phyloP scores from a whole-genome alignment of 2,797 vertebrate genomes.

The Helarctos malayanus region DNA sequence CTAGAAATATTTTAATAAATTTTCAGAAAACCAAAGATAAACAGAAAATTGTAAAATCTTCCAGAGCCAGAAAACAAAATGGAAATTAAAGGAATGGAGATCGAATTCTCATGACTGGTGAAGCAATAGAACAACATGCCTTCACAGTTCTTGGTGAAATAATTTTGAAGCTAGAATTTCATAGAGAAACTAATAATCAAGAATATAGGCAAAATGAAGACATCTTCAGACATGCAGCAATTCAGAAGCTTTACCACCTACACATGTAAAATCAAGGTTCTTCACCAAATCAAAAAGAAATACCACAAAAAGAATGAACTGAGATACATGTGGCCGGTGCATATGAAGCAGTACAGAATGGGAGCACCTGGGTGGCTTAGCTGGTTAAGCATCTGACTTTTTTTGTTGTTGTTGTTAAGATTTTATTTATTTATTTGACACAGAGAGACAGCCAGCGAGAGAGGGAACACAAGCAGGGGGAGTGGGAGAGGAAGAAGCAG shows the following conservation, averaged over 20 bases:
- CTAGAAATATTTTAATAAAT: constrained; percentile 35
- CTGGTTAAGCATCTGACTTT: not conserved
- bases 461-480: no score
- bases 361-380: not conserved
- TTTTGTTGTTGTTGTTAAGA: no score
- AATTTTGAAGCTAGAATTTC: constrained; percentile 47
- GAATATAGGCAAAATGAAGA: constrained; percentile 29
- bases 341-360: not conserved
- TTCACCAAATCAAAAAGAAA: constrained; percentile 32
- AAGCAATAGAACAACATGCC: not conserved
- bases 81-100: constrained; percentile 28
- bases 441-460: no score
- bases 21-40: constrained; percentile 56
- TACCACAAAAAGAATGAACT: not conserved
- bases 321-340: not conserved
- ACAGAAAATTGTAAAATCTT: not conserved
- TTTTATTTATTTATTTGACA: no score
- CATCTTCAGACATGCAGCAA: not conserved
- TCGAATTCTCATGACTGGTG: not conserved
- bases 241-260: not conserved
- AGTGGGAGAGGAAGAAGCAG: no score
- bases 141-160: not conserved
- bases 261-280: not conserved
- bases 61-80: not conserved
- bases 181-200: constrained; percentile 11